These are phyloP conservation scores for Coregonus ussuriensis DNA, from an alignment of 2,797 vertebrate genomes.

Conservation along the genomic window DNA sequence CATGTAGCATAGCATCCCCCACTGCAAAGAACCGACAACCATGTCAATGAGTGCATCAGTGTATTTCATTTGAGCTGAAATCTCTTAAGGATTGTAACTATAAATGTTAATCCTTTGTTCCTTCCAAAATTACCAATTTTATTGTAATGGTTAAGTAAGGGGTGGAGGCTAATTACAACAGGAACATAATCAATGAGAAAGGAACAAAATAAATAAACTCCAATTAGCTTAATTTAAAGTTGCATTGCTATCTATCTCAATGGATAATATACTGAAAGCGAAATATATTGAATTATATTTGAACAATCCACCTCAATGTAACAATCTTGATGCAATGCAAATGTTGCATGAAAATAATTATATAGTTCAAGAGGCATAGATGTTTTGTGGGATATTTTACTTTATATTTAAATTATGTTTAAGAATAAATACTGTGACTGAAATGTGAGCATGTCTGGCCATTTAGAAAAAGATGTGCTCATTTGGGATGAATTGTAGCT, in stretches of 20 bases:
- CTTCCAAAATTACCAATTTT: not conserved
- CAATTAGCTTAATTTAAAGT: not conserved
- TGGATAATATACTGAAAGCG: not conserved
- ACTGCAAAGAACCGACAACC: not conserved
- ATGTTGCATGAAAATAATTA: no score
- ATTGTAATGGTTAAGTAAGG: not conserved
- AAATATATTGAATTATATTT: no score
- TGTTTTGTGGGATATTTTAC: no score
- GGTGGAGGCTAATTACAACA: not conserved
- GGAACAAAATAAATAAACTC: not conserved
- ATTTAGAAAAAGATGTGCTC: no score
- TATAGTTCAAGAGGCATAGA: no score
- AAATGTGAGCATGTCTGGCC: no score
- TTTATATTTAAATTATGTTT: no score
- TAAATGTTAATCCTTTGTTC: not conserved
- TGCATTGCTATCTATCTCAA: not conserved
- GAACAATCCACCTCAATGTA: not conserved
- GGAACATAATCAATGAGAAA: not conserved
- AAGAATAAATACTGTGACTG: no score
- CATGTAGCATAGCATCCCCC: conserved; percentile 20
- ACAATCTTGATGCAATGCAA: no score
- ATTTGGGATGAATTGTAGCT: no score
- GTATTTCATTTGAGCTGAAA: not conserved
- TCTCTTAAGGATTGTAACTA: not conserved
- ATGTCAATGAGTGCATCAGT: not conserved